phyloP scores from a whole-genome alignment of 2,888 invertebrate species.

The Epinotia bilunana region DNA sequence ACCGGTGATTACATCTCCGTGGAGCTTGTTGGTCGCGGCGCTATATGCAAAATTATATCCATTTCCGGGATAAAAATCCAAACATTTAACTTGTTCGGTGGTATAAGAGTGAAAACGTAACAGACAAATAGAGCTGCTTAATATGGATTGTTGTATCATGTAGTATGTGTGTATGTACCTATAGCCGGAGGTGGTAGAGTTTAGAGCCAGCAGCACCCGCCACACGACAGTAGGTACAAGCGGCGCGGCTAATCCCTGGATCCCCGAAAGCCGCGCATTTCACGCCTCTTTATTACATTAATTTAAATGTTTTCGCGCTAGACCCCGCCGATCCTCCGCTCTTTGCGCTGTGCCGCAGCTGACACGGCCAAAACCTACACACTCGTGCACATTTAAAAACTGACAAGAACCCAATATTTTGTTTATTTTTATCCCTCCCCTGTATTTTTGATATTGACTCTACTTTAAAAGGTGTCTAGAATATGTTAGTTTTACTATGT shows the following conservation, averaged over 20 bases:
- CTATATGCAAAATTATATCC: too few species aligned
- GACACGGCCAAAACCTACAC: slow-evolving; percentile 17
- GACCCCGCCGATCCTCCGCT: slow-evolving; percentile 61
- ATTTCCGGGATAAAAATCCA: neutral
- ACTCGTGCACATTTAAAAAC: neutral
- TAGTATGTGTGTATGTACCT: neutral
- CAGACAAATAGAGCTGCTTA: neutral
- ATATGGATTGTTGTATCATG: neutral
- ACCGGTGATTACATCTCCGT: too few species aligned
- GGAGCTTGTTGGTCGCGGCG: too few species aligned
- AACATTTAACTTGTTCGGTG: neutral
- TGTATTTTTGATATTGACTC: neutral
- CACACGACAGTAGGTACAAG: slow-evolving; percentile 47
- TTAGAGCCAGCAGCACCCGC: neutral
- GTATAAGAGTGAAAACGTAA: neutral
- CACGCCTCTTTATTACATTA: slow-evolving; percentile 83
- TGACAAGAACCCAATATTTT: neutral
- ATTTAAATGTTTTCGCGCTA: slow-evolving; percentile 81
- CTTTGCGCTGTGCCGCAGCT: slow-evolving; percentile 52
- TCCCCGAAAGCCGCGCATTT: slow-evolving; percentile 74
- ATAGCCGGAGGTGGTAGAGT: neutral
- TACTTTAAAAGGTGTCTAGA: neutral
- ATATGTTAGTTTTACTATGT: neutral
- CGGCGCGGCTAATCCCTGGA: slow-evolving; percentile 65
- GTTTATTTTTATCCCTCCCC: neutral